Evolutionary conservation across 2,797 vertebrate species (phyloP).

Genomic region (Nyctalus aviator): DNA sequence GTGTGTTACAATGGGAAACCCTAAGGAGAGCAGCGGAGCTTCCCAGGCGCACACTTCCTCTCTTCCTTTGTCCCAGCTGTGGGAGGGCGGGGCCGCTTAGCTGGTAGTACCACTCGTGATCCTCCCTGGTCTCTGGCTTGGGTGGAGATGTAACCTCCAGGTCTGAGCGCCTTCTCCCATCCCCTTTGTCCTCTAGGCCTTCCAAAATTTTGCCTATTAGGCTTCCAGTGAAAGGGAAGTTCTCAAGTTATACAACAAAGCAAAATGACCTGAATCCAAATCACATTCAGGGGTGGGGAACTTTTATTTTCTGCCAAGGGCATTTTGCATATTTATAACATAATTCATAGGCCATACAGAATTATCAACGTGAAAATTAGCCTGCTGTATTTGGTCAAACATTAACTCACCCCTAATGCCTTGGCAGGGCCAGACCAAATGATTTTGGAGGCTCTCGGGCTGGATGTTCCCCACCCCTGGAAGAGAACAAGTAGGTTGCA

Average conservation of each 20-base stretch:
- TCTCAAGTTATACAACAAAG: neutral
- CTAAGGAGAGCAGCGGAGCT: constrained; percentile 65
- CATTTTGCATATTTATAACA: too few relatives aligned
- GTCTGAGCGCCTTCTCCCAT: neutral
- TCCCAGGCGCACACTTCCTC: constrained; percentile 69
- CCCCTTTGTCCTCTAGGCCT: neutral
- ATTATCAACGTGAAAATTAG: too few relatives aligned
- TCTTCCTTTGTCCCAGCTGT: neutral
- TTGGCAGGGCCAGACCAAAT: too few relatives aligned
- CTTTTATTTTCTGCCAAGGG: too few relatives aligned
- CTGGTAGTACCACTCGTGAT: neutral
- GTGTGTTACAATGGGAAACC: constrained; percentile 51
- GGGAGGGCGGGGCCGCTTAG: neutral
- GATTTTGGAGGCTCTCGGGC: too few relatives aligned
- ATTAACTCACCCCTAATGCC: too few relatives aligned
- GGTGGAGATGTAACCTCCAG: neutral
- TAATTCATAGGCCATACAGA: too few relatives aligned
- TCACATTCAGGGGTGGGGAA: too few relatives aligned
- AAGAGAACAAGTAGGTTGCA: neutral
- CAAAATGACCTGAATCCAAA: neutral
- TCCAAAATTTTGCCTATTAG: neutral
- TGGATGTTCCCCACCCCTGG: too few relatives aligned
- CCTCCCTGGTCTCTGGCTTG: neutral
- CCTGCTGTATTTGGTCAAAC: too few relatives aligned
- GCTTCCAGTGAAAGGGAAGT: neutral